Base-by-base conservation (phyloP, 2,797 vertebrate genomes). In the Sebastes matsubarae region DNA sequence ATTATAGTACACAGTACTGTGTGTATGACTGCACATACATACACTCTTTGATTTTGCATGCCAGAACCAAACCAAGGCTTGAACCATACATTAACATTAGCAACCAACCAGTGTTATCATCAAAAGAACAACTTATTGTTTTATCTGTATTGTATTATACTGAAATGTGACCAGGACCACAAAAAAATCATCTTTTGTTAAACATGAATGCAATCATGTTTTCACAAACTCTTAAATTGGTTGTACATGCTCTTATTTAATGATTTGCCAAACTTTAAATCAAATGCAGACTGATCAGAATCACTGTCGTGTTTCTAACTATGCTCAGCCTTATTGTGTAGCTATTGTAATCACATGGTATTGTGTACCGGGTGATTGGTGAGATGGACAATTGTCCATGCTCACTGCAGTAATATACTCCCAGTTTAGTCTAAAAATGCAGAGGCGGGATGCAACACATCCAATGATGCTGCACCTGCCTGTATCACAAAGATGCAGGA, bases 11-110 rank as follows among this genome's bases (percentile, higher is more conserved):
- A n/a, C 25, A 46, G 69, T 12, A 13, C 46, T 68, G 46, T 25
- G 20, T 75, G 52, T 52, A 59, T 57, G 34, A 20, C 22, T 14
- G 61, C 27, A 67, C 57, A 68, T 63, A 22, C 34, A 86, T 57
- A 64, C 18, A 30, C 50, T 55, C 29, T 66, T 68, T 78, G 32
- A 60, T 68, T 79, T 77, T 88, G 68, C 72, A 84, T 79, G 70
- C 14, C 67, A 69, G 65, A 46, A 63, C 67, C 57, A 77, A 24
- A 38, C 64, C 11, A 29, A 69, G 22, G n/a, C n/a, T 63, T 32
- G 11, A 74, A 54, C 32, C 32, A 69, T 10, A 63, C n/a, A 14
- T 10, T 11, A 50, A 36, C 3, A 72, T 46, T 22, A n/a, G n/a
- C 52, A 60, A 46, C 42, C 42, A 68, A 57, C 11, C 6, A 54